Conservation (phyloP, 2,797 vertebrate genomes). For the Gobionotothen gibberifrons region DNA sequence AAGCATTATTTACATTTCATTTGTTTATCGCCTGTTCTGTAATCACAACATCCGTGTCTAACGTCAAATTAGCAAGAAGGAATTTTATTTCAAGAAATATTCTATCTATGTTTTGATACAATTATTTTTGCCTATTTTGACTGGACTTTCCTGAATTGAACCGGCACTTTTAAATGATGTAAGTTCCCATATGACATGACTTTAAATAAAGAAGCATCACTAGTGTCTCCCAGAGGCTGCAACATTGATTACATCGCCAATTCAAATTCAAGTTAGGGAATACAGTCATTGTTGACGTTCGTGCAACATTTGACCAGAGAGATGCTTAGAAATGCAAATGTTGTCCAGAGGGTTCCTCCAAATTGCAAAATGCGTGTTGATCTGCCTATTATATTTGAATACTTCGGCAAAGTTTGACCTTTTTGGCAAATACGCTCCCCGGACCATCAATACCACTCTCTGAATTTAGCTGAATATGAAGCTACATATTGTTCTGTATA, state of each 20-base stretch:
- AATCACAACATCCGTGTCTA: background rate
- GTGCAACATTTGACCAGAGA: background rate
- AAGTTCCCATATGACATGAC: too few relatives aligned
- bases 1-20: background rate
- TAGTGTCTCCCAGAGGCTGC: too few relatives aligned
- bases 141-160: background rate
- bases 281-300: background rate
- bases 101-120: background rate
- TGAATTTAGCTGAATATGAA: background rate
- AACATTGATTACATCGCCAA: background rate
- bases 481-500: background rate
- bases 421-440: background rate
- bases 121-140: background rate
- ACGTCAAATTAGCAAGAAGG: background rate
- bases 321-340: background rate
- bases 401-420: background rate
- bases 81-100: background rate
- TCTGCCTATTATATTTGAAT: background rate
- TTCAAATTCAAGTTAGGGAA: background rate
- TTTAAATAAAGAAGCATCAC: too few relatives aligned
- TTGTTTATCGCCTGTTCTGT: background rate
- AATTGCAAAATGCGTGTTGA: background rate
- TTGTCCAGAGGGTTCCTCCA: background rate
- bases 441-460: too few relatives aligned
- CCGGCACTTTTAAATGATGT: too few relatives aligned